Conservation (phyloP, 2,797 vertebrate species). For the Cryptoblepharus egeriae region DNA sequence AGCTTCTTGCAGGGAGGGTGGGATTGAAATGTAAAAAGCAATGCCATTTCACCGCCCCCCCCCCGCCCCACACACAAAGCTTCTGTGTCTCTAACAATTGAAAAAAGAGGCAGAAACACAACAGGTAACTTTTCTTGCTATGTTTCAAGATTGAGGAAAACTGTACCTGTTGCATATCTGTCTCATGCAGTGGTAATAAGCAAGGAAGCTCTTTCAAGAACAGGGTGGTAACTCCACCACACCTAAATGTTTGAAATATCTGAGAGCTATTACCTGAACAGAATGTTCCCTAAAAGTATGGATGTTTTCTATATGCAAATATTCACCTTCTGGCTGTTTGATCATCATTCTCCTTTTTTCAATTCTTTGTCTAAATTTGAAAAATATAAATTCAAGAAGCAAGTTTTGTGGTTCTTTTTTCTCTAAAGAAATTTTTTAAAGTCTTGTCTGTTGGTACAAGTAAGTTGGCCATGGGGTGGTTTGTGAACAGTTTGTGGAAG, state of each 20-base stretch:
- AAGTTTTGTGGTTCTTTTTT: not conserved
- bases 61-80: no score
- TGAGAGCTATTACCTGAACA: not conserved
- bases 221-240: not conserved
- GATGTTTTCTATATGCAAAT: not conserved
- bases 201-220: not conserved
- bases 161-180: not conserved
- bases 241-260: not conserved
- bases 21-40: no score
- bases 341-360: not conserved
- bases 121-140: not conserved
- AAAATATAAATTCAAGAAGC: not conserved
- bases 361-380: not conserved
- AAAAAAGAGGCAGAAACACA: not conserved
- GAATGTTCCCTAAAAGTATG: not conserved
- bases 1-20: no score
- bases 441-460: no score
- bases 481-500: no score
- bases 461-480: no score
- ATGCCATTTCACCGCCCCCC: not conserved
- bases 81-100: not conserved
- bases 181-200: not conserved
- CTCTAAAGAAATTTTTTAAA: no score
- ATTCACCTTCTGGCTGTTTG: conserved; percentile 7
- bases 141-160: not conserved